Evolutionary conservation across 2,113 vertebrate species (phyloP).

Genomic region (Podiceps cristatus): DNA sequence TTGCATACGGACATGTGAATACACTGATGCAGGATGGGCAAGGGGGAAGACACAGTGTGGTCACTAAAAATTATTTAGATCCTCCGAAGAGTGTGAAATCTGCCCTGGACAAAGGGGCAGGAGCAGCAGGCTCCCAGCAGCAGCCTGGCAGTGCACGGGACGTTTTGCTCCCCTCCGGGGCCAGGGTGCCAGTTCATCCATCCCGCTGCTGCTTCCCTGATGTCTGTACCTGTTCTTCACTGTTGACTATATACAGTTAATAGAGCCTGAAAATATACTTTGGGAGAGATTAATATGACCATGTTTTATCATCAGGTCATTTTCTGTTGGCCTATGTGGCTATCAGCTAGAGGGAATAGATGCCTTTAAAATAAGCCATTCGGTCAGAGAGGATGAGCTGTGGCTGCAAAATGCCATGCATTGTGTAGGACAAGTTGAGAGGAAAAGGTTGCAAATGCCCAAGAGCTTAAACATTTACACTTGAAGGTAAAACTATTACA

Average conservation of each 20-base stretch:
- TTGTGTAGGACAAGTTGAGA: neutral
- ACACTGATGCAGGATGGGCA: rapidly evolving
- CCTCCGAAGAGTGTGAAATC: neutral
- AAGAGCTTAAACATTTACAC: constrained; percentile 7
- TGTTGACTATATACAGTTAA: neutral
- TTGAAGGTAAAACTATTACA: neutral
- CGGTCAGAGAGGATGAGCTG: neutral
- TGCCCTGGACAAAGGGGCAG: neutral
- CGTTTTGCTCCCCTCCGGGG: neutral
- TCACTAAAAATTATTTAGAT: neutral
- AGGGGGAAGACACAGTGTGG: neutral
- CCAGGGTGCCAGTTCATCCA: neutral
- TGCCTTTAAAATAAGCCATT: neutral
- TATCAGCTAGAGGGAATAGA: neutral
- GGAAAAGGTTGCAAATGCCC: neutral
- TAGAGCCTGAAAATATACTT: neutral
- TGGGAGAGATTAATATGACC: neutral
- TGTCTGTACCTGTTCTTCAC: neutral
- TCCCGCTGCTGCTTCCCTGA: neutral
- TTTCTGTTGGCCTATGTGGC: neutral
- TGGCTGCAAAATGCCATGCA: neutral
- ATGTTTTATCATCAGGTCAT: neutral
- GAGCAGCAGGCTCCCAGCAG: neutral
- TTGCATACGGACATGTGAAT: neutral
- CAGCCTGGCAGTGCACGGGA: rapidly evolving